Percentiles rank a stretch among this genome's conserved stretches.
phyloP scores from a whole-genome alignment of 2,888 invertebrate genomes.

The Nephrotoma guestfalica region DNA sequence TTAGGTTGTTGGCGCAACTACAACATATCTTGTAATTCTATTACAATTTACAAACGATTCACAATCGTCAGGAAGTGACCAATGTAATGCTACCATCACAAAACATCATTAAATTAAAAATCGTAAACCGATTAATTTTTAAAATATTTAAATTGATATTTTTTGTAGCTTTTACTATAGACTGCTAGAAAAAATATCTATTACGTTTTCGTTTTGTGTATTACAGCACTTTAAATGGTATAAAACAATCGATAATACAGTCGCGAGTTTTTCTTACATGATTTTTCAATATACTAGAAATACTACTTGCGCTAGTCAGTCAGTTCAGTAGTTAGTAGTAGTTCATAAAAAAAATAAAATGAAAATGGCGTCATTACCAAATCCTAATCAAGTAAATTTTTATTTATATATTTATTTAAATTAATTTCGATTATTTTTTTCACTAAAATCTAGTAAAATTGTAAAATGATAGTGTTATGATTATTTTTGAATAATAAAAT shows the following conservation, averaged over 20 bases:
- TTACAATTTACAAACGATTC: neutral
- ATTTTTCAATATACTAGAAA: neutral
- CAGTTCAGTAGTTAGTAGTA: neutral
- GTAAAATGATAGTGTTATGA: neutral
- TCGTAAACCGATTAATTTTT: neutral
- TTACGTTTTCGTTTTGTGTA: neutral
- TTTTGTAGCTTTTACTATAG: neutral
- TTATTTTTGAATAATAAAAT: neutral
- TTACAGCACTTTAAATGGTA: neutral
- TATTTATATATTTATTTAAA: constrained; percentile 14
- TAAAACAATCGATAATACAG: constrained; percentile 1
- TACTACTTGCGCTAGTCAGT: neutral
- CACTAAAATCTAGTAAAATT: constrained; percentile 11
- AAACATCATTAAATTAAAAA: neutral
- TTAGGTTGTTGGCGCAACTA: constrained; percentile 1
- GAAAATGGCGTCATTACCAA: constrained; percentile 76
- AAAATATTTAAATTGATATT: neutral
- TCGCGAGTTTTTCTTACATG: neutral
- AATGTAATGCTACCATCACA: neutral
- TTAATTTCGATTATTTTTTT: constrained; percentile 17
- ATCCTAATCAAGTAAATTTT: constrained; percentile 63
- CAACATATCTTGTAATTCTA: constrained; percentile 4
- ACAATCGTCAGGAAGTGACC: neutral
- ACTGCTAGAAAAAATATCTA: neutral
- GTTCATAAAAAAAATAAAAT: constrained; percentile 15